Conservation (phyloP, 1,140 invertebrate species). For the Ceratosolen fusciceps region DNA sequence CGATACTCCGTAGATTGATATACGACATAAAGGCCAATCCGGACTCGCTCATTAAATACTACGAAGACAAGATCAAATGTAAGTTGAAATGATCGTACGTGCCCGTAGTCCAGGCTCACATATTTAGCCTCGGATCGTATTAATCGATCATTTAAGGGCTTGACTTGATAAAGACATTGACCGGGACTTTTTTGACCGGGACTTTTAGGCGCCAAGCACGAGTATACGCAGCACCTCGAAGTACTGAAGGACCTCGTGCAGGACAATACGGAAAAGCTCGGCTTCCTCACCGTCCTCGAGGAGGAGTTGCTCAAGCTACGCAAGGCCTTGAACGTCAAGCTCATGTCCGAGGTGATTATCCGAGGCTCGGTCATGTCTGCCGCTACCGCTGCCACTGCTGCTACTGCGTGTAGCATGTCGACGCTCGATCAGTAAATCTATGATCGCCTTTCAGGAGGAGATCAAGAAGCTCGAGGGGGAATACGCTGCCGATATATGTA, state of each 20-base stretch:
- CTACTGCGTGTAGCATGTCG: background rate
- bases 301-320: slow-evolving; percentile 72
- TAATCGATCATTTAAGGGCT: background rate
- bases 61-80: slow-evolving; percentile 66
- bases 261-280: slow-evolving; percentile 74
- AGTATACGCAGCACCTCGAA: slow-evolving; percentile 61
- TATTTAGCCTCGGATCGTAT: too few species aligned
- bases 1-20: slow-evolving; percentile 72
- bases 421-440: background rate
- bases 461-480: slow-evolving; percentile 54
- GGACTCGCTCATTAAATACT: slow-evolving; percentile 66
- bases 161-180: background rate
- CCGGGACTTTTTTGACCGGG: too few species aligned
- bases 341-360: slow-evolving; percentile 56
- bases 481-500: slow-evolving; percentile 54
- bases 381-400: too few species aligned
- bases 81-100: too few species aligned
- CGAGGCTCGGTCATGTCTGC: too few species aligned
- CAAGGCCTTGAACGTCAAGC: slow-evolving; percentile 60
- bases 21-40: slow-evolving; percentile 71
- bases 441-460: slow-evolving; percentile 52
- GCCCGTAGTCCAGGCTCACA: too few species aligned
- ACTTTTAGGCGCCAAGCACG: slow-evolving; percentile 58
- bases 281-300: slow-evolving; percentile 72
- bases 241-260: slow-evolving; percentile 68